Percentiles rank a stretch among this genome's conserved stretches.
Conservation (phyloP, 2,888 invertebrate genomes). For the Xestoiulus laeticollis region DNA sequence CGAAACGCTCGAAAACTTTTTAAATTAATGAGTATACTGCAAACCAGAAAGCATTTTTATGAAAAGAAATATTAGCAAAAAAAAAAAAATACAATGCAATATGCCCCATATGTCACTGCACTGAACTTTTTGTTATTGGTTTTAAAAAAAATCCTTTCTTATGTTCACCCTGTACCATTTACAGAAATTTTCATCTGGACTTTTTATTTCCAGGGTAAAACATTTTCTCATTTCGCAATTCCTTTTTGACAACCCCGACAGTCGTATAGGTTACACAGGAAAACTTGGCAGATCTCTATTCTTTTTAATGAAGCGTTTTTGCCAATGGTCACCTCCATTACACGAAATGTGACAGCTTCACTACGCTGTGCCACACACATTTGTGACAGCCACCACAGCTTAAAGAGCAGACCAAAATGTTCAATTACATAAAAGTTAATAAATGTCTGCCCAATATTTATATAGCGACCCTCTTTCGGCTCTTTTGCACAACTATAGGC, state of each 20-base stretch:
- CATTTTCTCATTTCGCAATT: slow-evolving; percentile 35
- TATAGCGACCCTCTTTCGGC: background rate
- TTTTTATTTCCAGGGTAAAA: background rate
- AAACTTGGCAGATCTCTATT: slow-evolving; percentile 14
- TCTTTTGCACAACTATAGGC: background rate
- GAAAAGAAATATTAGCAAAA: background rate
- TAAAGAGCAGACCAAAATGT: slow-evolving; percentile 16
- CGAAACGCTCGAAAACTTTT: background rate
- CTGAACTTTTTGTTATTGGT: too few species aligned
- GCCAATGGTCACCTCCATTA: background rate
- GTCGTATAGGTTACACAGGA: background rate
- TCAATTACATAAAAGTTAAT: slow-evolving; percentile 24
- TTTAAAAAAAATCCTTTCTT: too few species aligned
- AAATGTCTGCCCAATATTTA: background rate
- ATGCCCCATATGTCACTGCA: too few species aligned
- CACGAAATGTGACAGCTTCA: slow-evolving; percentile 38
- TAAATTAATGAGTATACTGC: background rate
- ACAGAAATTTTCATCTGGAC: background rate
- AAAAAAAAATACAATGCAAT: too few species aligned
- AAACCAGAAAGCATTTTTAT: background rate
- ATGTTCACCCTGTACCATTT: background rate
- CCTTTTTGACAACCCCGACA: background rate
- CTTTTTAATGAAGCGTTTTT: slow-evolving; percentile 38
- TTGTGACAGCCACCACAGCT: background rate
- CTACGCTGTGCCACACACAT: background rate